A percentile compares a stretch with the other conserved stretches of the same genome.
Conservation (phyloP, 2,113 vertebrate genomes). For the Forbesichthys agassizii region DNA sequence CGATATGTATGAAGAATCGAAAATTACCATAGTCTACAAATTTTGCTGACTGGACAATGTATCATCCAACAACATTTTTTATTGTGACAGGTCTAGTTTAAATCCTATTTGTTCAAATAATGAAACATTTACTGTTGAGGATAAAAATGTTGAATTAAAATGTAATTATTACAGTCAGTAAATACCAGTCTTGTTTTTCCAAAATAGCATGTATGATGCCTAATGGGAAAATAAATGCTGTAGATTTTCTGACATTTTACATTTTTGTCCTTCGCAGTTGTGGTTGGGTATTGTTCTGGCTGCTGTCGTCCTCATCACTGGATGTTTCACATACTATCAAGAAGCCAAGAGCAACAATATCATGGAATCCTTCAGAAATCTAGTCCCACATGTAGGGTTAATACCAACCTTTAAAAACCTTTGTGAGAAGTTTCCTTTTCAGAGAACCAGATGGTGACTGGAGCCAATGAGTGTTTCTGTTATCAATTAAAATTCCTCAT, state of each 20-base stretch:
- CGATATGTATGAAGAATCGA: no score
- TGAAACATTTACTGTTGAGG: no score
- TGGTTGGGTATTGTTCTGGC: constrained; percentile 92
- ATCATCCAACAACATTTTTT: no score
- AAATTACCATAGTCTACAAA: no score
- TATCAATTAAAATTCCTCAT: background rate
- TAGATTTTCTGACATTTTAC: constrained; percentile 19
- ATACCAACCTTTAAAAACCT: no score
- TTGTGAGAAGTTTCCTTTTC: no score
- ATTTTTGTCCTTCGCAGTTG: constrained; percentile 71
- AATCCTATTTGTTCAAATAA: no score
- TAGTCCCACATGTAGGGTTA: constrained; percentile 90
- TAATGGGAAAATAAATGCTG: background rate
- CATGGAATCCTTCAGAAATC: constrained; percentile 99
- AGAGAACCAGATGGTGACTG: background rate
- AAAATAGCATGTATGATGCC: no score
- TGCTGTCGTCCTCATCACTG: constrained; percentile 95
- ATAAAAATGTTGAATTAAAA: background rate
- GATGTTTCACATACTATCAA: constrained; percentile 96
- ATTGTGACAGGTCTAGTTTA: no score
- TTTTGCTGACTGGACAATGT: no score
- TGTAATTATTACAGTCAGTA: background rate
- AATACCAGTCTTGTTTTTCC: no score
- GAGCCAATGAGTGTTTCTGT: background rate
- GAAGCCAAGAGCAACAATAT: constrained; percentile 98